Conservation (phyloP, 2,888 invertebrate genomes). For the Opisthograptis luteolata region DNA sequence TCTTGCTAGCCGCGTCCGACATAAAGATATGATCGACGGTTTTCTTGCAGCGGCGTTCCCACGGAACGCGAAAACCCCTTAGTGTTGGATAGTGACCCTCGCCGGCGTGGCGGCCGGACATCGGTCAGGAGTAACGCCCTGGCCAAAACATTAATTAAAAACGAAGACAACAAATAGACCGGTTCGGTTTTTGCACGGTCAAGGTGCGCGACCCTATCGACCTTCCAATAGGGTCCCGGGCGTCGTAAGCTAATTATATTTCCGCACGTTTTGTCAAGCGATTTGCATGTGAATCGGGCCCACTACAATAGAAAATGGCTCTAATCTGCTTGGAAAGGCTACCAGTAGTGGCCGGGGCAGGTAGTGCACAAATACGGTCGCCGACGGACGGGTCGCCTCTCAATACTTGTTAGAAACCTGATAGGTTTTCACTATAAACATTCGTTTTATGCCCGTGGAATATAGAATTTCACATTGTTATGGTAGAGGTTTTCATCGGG, state of each 20-base stretch:
- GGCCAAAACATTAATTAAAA: slow-evolving; percentile 80
- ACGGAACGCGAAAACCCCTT: slow-evolving; percentile 72
- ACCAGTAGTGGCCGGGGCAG: slow-evolving; percentile 43
- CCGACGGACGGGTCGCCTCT: slow-evolving; percentile 49
- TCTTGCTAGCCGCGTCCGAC: slow-evolving; percentile 64
- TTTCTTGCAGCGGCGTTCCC: slow-evolving; percentile 66
- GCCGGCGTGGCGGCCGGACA: slow-evolving; percentile 54
- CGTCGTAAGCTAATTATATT: slow-evolving; percentile 81
- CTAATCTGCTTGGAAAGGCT: slow-evolving; percentile 64
- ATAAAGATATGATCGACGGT: slow-evolving; percentile 74
- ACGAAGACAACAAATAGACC: slow-evolving; percentile 68
- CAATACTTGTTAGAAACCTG: slow-evolving; percentile 73
- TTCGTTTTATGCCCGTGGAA: slow-evolving; percentile 59
- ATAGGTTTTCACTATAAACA: slow-evolving; percentile 77
- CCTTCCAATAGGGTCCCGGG: slow-evolving; percentile 44
- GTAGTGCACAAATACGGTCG: slow-evolving; percentile 52
- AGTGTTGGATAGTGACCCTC: slow-evolving; percentile 43
- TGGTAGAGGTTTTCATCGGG: slow-evolving; percentile 54
- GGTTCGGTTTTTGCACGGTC: slow-evolving; percentile 71
- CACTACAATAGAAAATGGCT: slow-evolving; percentile 66
- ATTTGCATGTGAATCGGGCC: slow-evolving; percentile 79
- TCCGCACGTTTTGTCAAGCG: slow-evolving; percentile 78
- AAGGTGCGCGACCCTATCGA: slow-evolving; percentile 62
- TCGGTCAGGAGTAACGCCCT: slow-evolving; percentile 70
- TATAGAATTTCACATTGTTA: slow-evolving; percentile 68